phyloP scores from a whole-genome alignment of 2,113 vertebrate species.

The Pseudorhombus dupliciocellatus region DNA sequence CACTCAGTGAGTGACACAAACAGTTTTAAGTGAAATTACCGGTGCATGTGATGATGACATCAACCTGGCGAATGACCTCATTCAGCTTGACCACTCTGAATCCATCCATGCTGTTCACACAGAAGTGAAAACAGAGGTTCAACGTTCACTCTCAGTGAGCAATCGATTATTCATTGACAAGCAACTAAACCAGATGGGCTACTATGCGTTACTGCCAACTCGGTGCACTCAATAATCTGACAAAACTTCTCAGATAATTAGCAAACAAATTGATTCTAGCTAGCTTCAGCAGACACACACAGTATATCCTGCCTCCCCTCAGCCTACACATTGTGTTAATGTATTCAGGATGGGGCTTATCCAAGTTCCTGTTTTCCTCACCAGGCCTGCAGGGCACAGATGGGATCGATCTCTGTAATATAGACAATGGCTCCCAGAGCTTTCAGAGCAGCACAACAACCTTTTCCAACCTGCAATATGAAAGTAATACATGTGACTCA shows the following conservation, averaged over 20 bases:
- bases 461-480: slow-evolving; percentile 91
- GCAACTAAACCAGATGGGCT: not conserved
- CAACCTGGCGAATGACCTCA: slow-evolving; percentile 95
- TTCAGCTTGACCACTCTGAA: slow-evolving; percentile 96
- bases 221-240: slow-evolving; percentile 6
- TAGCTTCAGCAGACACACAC: not conserved
- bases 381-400: slow-evolving; percentile 98
- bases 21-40: slow-evolving; percentile 75
- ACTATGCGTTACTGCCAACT: not conserved
- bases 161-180: slow-evolving; percentile 16
- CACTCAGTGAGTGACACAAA: not conserved
- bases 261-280: not conserved
- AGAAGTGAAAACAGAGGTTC: slow-evolving; percentile 2
- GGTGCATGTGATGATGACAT: slow-evolving; percentile 97
- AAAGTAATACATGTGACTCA: not conserved
- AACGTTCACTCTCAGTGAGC: slow-evolving; percentile 5
- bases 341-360: slow-evolving; percentile 8
- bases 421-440: slow-evolving; percentile 94
- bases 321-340: not conserved
- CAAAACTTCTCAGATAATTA: not conserved
- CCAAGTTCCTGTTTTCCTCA: slow-evolving; percentile 74
- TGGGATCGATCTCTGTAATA: slow-evolving; percentile 97
- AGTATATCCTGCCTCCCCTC: not conserved
- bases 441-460: slow-evolving; percentile 95
- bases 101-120: slow-evolving; percentile 92